Percentiles rank a stretch among this genome's conserved stretches.
Conservation (phyloP, 2,888 invertebrate genomes). For the Lymantria monacha region DNA sequence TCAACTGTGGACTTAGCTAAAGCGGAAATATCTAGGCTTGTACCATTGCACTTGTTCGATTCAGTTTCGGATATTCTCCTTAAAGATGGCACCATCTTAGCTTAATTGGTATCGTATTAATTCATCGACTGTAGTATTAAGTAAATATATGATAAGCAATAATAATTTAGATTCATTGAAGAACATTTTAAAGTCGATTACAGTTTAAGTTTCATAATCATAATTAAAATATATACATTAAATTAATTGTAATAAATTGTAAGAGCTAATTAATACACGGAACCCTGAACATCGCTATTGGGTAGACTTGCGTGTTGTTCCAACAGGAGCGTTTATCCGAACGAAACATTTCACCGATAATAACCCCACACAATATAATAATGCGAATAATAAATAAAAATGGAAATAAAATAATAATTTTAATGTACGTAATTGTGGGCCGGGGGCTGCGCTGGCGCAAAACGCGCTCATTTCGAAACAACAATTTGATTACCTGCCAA, state of each 20-base stretch:
- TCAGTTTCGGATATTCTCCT: no score
- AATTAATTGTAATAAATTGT: slow-evolving; percentile 12
- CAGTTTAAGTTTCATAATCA: no score
- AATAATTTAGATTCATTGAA: no score
- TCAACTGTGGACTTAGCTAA: no score
- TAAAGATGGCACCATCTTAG: no score
- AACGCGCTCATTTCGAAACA: slow-evolving; percentile 63
- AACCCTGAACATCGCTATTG: slow-evolving; percentile 53
- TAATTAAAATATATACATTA: no score
- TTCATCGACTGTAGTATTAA: no score
- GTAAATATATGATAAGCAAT: no score
- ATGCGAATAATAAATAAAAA: slow-evolving; percentile 83
- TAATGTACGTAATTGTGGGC: slow-evolving; percentile 80
- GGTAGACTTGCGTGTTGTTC: slow-evolving; percentile 71
- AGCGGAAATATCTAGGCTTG: no score
- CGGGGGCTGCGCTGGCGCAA: slow-evolving; percentile 62
- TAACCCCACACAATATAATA: slow-evolving; percentile 83
- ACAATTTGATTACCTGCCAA: slow-evolving; percentile 62
- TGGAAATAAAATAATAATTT: slow-evolving; percentile 82
- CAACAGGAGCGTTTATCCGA: slow-evolving; percentile 74
- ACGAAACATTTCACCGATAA: slow-evolving; percentile 82
- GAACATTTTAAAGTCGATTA: no score
- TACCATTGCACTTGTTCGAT: no score
- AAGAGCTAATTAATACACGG: slow-evolving; percentile 31
- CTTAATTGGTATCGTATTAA: no score